Percentiles rank a stretch among this genome's conserved stretches.
Evolutionary conservation across 2,797 vertebrate species (phyloP).

Genomic region (Lepilemur septentrionalis): DNA sequence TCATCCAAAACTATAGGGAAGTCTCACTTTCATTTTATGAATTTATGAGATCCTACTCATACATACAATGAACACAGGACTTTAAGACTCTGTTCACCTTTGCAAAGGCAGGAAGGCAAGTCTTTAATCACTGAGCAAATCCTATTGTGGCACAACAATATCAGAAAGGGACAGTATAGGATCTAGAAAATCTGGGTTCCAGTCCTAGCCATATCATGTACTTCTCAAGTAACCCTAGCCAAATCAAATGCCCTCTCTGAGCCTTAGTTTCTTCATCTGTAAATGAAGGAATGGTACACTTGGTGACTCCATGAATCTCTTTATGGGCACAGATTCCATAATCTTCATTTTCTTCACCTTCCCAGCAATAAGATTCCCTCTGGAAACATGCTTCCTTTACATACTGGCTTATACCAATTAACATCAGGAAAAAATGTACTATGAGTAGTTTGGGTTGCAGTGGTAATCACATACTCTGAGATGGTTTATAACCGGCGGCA

Average conservation of each 20-base stretch:
- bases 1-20: background rate
- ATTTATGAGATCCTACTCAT: background rate
- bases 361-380: background rate
- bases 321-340: background rate
- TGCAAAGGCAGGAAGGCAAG: constrained; percentile 12
- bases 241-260: background rate
- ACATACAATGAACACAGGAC: background rate
- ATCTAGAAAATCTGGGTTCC: constrained; percentile 29
- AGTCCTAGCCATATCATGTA: background rate
- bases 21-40: constrained; percentile 6
- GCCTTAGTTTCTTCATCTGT: background rate
- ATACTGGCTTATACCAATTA: background rate
- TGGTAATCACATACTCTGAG: background rate
- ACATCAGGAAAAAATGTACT: background rate
- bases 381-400: constrained; percentile 5
- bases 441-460: background rate
- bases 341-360: background rate
- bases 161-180: background rate
- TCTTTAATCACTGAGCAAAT: constrained; percentile 42
- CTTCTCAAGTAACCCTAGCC: background rate
- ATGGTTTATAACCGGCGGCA: background rate
- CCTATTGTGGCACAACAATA: background rate
- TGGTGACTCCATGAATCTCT: background rate
- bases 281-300: background rate
- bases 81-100: background rate